Percentiles rank a stretch among this genome's conserved stretches.
Evolutionary conservation across 1,140 invertebrate genomes (phyloP).

Genomic region (Drosophila fuyamai): DNA sequence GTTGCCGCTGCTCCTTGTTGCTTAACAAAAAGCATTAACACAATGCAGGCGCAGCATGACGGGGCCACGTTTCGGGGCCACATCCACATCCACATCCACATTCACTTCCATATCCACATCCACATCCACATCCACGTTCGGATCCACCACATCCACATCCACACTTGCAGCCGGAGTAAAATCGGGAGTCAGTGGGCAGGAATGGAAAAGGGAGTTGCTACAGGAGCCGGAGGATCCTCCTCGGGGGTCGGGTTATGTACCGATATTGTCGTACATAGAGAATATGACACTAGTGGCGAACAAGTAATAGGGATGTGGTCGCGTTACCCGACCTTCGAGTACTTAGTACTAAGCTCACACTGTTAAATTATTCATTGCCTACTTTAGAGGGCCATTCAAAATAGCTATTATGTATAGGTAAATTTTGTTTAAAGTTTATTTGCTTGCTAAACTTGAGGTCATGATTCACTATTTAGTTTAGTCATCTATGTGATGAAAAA

Average conservation of each 20-base stretch:
- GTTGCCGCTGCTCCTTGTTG: slow-evolving; percentile 57
- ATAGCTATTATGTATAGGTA: too few species aligned
- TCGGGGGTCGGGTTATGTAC: slow-evolving; percentile 76
- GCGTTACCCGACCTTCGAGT: slow-evolving; percentile 1
- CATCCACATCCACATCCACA: slow-evolving; percentile 30
- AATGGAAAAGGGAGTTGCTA: slow-evolving; percentile 17
- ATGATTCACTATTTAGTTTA: too few species aligned
- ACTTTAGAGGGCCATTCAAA: not conserved
- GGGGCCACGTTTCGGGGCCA: slow-evolving; percentile 63
- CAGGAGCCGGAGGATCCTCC: slow-evolving; percentile 29
- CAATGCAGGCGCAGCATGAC: slow-evolving; percentile 81
- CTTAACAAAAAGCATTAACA: slow-evolving; percentile 83
- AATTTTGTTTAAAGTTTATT: too few species aligned
- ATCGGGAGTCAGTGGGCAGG: slow-evolving; percentile 30
- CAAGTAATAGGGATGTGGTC: slow-evolving; percentile 3
- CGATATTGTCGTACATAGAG: slow-evolving; percentile 78
- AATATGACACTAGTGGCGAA: slow-evolving; percentile 37
- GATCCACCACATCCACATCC: slow-evolving; percentile 21
- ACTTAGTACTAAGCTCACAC: not conserved
- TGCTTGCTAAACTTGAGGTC: too few species aligned
- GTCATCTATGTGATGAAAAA: too few species aligned
- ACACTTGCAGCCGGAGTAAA: slow-evolving; percentile 22
- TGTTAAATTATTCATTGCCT: not conserved
- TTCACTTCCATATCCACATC: slow-evolving; percentile 21
- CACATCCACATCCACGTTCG: slow-evolving; percentile 9